A percentile compares a stretch with the other conserved stretches of the same genome.
Evolutionary conservation across 2,113 vertebrate species (phyloP).

Genomic region (Muntiacus muntjak): DNA sequence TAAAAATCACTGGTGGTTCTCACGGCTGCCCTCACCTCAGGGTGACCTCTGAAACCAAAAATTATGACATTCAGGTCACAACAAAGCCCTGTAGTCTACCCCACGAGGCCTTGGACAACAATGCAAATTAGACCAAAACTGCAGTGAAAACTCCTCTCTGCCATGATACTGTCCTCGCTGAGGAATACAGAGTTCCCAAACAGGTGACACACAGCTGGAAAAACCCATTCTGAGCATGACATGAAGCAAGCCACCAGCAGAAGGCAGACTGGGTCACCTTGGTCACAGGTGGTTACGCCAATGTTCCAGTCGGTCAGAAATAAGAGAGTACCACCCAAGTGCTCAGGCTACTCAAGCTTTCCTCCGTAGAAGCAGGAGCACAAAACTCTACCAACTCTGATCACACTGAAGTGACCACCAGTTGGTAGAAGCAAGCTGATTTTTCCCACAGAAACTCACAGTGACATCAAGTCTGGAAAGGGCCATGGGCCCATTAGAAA

Average conservation of each 20-base stretch:
- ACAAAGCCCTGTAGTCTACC: not conserved
- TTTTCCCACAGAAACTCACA: not conserved
- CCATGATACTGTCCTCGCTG: not conserved
- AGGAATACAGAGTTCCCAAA: not conserved
- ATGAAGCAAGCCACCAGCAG: not conserved
- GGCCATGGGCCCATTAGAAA: not conserved
- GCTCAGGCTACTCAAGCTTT: not conserved
- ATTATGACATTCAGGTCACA: not conserved
- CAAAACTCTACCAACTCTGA: not conserved
- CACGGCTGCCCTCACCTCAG: not conserved
- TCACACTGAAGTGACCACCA: too few relatives aligned
- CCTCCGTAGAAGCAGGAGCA: not conserved
- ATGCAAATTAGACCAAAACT: not conserved
- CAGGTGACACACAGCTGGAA: not conserved
- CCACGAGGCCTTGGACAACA: not conserved
- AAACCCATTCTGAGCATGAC: not conserved
- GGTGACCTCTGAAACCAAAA: not conserved
- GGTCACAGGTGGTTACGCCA: not conserved
- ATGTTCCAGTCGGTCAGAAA: not conserved
- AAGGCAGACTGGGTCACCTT: not conserved
- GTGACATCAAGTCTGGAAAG: not conserved
- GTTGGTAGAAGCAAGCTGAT: not conserved
- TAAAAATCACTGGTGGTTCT: not conserved
- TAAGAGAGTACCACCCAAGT: not conserved
- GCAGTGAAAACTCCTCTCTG: not conserved